Percentiles rank a stretch among this genome's conserved stretches.
Conservation (phyloP, 2,113 vertebrate genomes). For the Nicator chloris region DNA sequence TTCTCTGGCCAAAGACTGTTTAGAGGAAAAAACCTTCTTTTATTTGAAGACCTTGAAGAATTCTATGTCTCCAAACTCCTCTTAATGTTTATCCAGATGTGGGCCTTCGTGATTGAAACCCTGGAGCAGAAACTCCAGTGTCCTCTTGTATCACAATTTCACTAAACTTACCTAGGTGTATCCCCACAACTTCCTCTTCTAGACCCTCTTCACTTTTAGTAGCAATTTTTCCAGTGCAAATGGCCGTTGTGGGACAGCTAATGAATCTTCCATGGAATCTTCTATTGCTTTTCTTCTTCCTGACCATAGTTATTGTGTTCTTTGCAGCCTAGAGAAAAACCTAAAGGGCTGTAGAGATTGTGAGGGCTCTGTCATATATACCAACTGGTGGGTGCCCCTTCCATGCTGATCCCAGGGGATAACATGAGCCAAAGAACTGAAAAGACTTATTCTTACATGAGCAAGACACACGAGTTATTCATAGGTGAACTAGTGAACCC, state of each 20-base stretch:
- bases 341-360: background rate
- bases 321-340: background rate
- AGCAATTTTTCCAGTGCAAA: background rate
- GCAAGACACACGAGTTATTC: background rate
- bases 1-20: background rate
- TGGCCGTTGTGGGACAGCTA: background rate
- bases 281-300: background rate
- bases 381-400: background rate
- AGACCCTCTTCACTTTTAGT: background rate
- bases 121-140: background rate
- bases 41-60: background rate
- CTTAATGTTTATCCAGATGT: background rate
- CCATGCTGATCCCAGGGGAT: background rate
- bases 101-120: background rate
- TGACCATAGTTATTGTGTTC: background rate
- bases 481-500: constrained; percentile 2
- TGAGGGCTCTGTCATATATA: background rate
- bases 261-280: background rate
- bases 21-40: background rate
- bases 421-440: background rate
- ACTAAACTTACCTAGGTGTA: background rate
- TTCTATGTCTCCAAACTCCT: background rate
- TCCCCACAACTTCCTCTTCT: background rate
- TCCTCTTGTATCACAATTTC: background rate
- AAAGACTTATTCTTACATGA: background rate